Evolutionary conservation across 2,113 vertebrate species (phyloP), one percentile per base, ranked within the genome.

Genomic region (Hypocryptadius cinnamomeus): DNA sequence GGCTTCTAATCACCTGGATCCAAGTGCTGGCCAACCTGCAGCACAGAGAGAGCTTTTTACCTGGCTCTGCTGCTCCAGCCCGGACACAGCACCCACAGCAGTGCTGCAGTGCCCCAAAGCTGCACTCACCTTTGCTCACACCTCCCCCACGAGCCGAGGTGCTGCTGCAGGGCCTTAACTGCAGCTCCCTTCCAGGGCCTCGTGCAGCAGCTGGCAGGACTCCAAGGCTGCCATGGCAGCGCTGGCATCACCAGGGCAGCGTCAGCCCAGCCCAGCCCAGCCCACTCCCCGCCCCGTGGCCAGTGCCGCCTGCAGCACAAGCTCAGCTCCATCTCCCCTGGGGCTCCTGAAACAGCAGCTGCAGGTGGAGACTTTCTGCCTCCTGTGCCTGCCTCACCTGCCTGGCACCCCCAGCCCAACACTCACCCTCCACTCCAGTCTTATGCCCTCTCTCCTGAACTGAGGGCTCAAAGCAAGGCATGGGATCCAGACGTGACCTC

Each of bases 201-300:
- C 35, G 91, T 11, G 60, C 73, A 40, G 77, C 78, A 10, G 25
- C 80, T 83, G 92, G 70, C 76, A 81, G 25, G 12, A 4, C 8
- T 79, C 69, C 63, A 61, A 9, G 9, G 64, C 87, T 87, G 82
- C 90, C 45, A 69, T n/a, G 64, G 90, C 69, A 91, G 77, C 64
- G 13, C 37, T 17, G 66, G 23, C 54, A 85, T 9, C 6, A 3
- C 9, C 8, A 1, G 53, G 50, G 3, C 59, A 51, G 39, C 13
- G 16, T 2, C 47, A 69, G 63, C 54, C 21, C 65, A 10, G 60
- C 51, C 42, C 61, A 10, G 50, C 64, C 45, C n/a, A 17, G 72
- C 30, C 11, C 53, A 25, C 14, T 12, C 17, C 42, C 70, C 0
- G 0, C 42, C 71, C 56, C 1, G 15, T 1, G 8, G 4, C 47